Evolutionary conservation across 2,113 vertebrate genomes (phyloP).

Genomic region (Ammodytes marinus): DNA sequence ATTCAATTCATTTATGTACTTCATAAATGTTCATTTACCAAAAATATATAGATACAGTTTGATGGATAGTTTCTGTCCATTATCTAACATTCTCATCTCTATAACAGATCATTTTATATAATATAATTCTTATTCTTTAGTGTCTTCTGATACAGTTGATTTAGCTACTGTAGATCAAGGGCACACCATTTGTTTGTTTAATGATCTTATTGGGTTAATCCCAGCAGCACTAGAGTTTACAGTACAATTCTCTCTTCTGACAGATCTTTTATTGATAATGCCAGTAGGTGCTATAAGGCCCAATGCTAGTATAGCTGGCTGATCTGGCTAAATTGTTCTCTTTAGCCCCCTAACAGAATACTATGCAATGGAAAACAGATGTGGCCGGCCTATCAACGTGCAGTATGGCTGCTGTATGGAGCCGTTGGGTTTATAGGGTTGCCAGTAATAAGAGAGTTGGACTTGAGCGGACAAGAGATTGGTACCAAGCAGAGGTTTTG

Average conservation of each 20-base stretch:
- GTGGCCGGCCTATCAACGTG: constrained; percentile 39
- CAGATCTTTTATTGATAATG: not conserved
- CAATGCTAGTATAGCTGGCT: not conserved
- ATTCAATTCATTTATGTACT: too few species aligned
- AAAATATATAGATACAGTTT: too few species aligned
- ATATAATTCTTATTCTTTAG: not conserved
- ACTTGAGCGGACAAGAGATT: constrained; percentile 50
- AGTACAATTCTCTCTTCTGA: not conserved
- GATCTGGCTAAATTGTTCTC: constrained; percentile 8
- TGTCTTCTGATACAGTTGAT: not conserved
- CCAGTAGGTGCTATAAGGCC: not conserved
- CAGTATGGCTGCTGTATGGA: constrained; percentile 36
- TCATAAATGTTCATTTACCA: too few species aligned
- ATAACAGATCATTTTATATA: not conserved
- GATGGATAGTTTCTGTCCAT: not conserved
- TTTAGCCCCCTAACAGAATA: not conserved
- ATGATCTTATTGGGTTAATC: not conserved
- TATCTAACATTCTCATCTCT: not conserved
- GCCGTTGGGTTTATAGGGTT: constrained; percentile 46
- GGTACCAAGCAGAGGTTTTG: constrained; percentile 54
- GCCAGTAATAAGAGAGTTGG: constrained; percentile 65
- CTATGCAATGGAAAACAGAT: constrained; percentile 69
- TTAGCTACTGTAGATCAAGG: not conserved
- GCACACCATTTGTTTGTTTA: not conserved
- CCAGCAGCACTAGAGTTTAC: not conserved